Conservation (phyloP, 2,888 invertebrate species). For the Tenthredo livida region DNA sequence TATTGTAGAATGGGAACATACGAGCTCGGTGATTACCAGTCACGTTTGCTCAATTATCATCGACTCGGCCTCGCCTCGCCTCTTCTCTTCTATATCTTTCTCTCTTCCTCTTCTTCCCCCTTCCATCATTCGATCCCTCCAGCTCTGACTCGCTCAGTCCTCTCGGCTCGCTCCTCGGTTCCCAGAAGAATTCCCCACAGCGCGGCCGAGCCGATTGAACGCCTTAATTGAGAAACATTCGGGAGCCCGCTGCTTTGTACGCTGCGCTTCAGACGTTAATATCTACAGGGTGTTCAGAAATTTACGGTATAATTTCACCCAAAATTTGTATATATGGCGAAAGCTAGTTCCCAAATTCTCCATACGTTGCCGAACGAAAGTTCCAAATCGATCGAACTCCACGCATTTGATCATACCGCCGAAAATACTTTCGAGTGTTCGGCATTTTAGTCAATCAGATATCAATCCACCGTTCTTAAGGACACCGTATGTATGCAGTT, state of each 20-base stretch:
- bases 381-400: background rate
- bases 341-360: background rate
- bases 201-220: constrained; percentile 48
- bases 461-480: background rate
- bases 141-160: background rate
- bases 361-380: background rate
- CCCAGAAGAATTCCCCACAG: constrained; percentile 54
- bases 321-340: background rate
- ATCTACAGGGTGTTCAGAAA: constrained; percentile 42
- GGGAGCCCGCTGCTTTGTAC: constrained; percentile 50
- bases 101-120: constrained; percentile 26
- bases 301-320: background rate
- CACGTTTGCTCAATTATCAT: constrained; percentile 55
- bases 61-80: constrained; percentile 23
- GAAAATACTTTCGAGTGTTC: background rate
- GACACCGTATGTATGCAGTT: background rate
- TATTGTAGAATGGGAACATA: background rate
- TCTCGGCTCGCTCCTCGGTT: constrained; percentile 33
- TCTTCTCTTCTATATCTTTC: constrained; percentile 33
- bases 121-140: background rate
- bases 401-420: background rate
- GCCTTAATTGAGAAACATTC: constrained; percentile 55
- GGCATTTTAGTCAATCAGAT: background rate
- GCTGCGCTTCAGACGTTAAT: constrained; percentile 29
- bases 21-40: constrained; percentile 54